Evolutionary conservation across 92 coral and sea anemone species (phyloP), one percentile per base, ranked within the genome.

Genomic region (Zoanthus sansibaricus): DNA sequence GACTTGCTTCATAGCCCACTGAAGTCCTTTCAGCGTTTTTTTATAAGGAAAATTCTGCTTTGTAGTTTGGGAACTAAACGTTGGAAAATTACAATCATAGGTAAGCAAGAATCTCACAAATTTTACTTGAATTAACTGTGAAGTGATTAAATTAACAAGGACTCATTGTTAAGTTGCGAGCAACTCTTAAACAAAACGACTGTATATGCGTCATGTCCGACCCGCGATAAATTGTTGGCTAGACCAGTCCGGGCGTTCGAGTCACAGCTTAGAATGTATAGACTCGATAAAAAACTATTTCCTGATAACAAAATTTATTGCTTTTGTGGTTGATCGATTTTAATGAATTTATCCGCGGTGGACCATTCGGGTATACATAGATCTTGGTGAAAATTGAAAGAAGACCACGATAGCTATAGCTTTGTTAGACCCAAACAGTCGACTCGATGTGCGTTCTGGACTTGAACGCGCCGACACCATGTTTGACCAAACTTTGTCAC

Each of bases 171-270:
- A 64, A 5, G 0, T 45, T 15, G 74, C 52, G 74, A 33, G 72
- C 74, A 21, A 55, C 58, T 72, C 42, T 14, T 25, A 80, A 80
- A 66, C 73, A 64, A 79, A 48, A 49, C 55, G 55, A 49, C 55
- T 7, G 72, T 42, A 5, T 59, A 25, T 21, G 85, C 82, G 82
- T 76, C 82, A 42, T 62, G 85, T 55, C 82, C 82, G 82, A 77
- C 82, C 82, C 18, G 14, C 73, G 73, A 16, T 69, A 69, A 69
- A 69, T 25, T 18, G 51, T 78, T 78, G 83, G 83, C 83, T 78
- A 78, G 85, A 67, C 85, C 75, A 80, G 85, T n/a, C 85, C 59
- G 55, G 85, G 20, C 62, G 73, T 16, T 47, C 79, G 61, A 64
- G 74, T 45, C 58, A 66, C 30, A 71, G 74, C 72, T 79, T 33